Base-by-base conservation (phyloP, 2,888 invertebrate genomes). In the Cosmia trapezina region DNA sequence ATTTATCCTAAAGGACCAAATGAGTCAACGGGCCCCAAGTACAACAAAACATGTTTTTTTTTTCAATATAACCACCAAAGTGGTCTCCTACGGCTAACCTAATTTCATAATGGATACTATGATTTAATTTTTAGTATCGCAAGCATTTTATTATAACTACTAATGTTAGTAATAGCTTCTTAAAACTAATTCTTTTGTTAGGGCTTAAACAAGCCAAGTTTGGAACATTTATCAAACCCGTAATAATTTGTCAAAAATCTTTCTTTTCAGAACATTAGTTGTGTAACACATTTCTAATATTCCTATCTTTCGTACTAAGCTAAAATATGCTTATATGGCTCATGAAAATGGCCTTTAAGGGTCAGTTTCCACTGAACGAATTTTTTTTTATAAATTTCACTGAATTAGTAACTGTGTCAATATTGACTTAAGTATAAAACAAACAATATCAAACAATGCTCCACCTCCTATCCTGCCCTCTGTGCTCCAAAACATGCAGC, bases 151-250 rank as follows among this genome's bases (percentile, higher is more conserved):
- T 79, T 54, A 67, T 49, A 54, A 63, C 63, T 49, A 43, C 70
- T 62, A 81, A 83, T 73, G 72, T 86, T 83, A 86, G 81, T 85
- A 83, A 73, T 85, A 83, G 67, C 72, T 83, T 57, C 81, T 83
- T 86, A 83, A 8, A 70, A 80, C 71, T 83, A 83, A 80, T 83
- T 83, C 11, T 77, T 62, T 73, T 83, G 76, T 83, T 83, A 83
- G 11, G 83, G 83, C 86, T 76, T 49, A 22, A 41, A 49, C 19
- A 85, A 83, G 84, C 83, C 86, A 70, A 80, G 81, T 80, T 80
- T 83, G 83, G 86, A 83, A 83, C 83, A 83, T 85, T 65, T 80
- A 75, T 86, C 66, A 80, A 83, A 83, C 83, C 83, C 83, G 83
- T 83, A 83, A 83, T 83, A 79, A 79, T 83, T 73, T 83, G 70